Base-by-base conservation (phyloP, 1,140 invertebrate genomes). In the Anoplophora glabripennis region DNA sequence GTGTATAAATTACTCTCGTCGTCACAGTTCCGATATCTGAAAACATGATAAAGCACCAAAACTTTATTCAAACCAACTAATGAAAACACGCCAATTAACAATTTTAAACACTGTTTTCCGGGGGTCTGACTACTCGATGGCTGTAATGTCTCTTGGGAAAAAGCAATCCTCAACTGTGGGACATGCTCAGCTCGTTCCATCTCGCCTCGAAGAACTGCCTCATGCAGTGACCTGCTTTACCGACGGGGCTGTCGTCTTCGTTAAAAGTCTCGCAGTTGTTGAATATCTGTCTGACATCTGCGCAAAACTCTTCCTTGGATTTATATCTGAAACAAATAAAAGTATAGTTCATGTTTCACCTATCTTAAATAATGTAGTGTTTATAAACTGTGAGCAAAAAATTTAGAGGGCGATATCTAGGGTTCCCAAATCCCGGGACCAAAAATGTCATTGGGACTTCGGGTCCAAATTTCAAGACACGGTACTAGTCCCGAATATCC, bases 251-350 rank as follows among this genome's bases (percentile, higher is more conserved):
- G 77, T 97, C 92, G 75, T 98, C 94, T 78, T 98, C 95, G 77
- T 98, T 98, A 80, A 97, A 98, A 47, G 92, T 91, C 76, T 96
- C 93, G 79, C 95, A 98, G 78, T 98, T 98, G 76, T 92, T 89
- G 80, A 97, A 97, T 66, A 98, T 95, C 60, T 94, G 86, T 3
- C 92, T 85, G 12, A 94, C 88, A 78, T 98, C 94, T 10, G 84
- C 80, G 61, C 89, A 89, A 79, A 96, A 97, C 59, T 96, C 93
- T 63, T 93, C 92, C 65, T 85, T 83, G 41, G 83, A 83, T 77
- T 93, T 93, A 79, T 94, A 94, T 68, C 92, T 94, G 74, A 12
- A 64, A 63, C 57, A 61, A 64, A 38, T 42, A 40, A 17, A 38
- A n/a, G 42, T 12, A 47, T 10, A 7, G 4, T 33, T 47, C 2